These are phyloP conservation scores for Drosophila parvula DNA, from an alignment of 1,140 invertebrate species.

Conservation along the genomic window DNA sequence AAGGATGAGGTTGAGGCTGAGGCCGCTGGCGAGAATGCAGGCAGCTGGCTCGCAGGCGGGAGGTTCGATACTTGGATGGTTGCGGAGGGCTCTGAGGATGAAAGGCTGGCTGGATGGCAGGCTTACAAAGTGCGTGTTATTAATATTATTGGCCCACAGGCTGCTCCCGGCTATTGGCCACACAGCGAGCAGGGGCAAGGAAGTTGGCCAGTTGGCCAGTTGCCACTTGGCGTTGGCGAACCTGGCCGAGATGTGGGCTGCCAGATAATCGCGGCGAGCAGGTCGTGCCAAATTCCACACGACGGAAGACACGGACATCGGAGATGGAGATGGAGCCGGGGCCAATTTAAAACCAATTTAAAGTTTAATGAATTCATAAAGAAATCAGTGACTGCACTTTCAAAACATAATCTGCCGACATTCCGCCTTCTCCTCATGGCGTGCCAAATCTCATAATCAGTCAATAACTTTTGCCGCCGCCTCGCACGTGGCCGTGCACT, in stretches of 20 bases:
- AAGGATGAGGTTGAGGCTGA: conserved; percentile 10
- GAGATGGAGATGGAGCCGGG: conserved; percentile 40
- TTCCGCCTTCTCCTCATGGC: conserved; percentile 63
- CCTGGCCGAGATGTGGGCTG: conserved; percentile 68
- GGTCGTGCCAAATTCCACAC: conserved; percentile 80
- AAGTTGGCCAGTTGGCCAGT: conserved; percentile 13
- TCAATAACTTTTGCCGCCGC: conserved; percentile 82
- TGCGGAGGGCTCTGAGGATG: conserved; percentile 10
- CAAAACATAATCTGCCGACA: conserved; percentile 81
- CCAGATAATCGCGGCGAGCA: conserved; percentile 72
- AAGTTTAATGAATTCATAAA: conserved; percentile 83
- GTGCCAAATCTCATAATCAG: conserved; percentile 83
- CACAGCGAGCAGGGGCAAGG: conserved; percentile 62
- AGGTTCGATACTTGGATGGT: conserved; percentile 30
- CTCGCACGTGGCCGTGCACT: conserved; percentile 69
- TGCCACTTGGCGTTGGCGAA: conserved; percentile 23
- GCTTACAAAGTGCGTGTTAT: conserved; percentile 79
- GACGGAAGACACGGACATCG: conserved; percentile 21
- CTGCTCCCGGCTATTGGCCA: conserved; percentile 61
- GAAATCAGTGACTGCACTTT: conserved; percentile 81
- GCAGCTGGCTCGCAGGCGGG: conserved; percentile 50
- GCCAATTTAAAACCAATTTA: conserved; percentile 83
- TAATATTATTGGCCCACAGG: conserved; percentile 80
- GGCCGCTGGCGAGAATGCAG: conserved; percentile 41
- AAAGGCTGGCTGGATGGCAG: conserved; percentile 17